Base-by-base conservation (phyloP, 2,888 invertebrate genomes). In the Cynaeus angustus region DNA sequence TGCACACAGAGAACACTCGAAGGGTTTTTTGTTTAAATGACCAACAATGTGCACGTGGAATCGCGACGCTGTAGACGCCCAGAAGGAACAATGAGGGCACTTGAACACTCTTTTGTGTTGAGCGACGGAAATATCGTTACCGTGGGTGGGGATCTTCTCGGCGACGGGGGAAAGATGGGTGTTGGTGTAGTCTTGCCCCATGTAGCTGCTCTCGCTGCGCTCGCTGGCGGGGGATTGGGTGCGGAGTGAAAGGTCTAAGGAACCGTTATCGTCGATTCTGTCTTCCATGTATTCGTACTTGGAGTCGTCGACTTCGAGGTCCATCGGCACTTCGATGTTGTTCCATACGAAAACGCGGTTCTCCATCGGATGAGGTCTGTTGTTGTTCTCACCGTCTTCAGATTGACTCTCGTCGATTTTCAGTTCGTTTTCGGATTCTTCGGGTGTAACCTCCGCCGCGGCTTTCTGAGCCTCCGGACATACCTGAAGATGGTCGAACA, bases 21-120 rank as follows among this genome's bases (percentile, higher is more conserved):
- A 98, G 0, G 97, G 97, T 82, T 96, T 95, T 82, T 94, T 94
- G 84, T 96, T 96, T 75, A 95, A 88, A 85, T 97, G 97, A 0
- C 96, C 96, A 8, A 96, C 96, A 76, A 96, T 95, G 84, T 97
- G 97, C 3, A 96, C 96, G 84, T 96, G 96, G 84, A 97, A 97
- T 71, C 96, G 89, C 16, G 96, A 96, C 7, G 96, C 96, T 9
- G 96, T 96, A 8, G 95, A 94, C 4, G 96, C 95, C 94, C 95
- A 96, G 84, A 96, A 96, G 65, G 93, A 90, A 84, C 96, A 97
- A 83, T 95, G 94, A 0, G 96, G 96, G 84, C 96, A 97, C 85
- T 95, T 94, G 86, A 95, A 97, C 56, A 96, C 96, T 84, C 93
- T 90, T 81, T 91, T 92, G 64, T 92, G 89, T 9, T 89, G 88